Evolutionary conservation across 2,888 invertebrate species (phyloP), one percentile per base, ranked within the genome.

Genomic region (Aphodius sticticus): DNA sequence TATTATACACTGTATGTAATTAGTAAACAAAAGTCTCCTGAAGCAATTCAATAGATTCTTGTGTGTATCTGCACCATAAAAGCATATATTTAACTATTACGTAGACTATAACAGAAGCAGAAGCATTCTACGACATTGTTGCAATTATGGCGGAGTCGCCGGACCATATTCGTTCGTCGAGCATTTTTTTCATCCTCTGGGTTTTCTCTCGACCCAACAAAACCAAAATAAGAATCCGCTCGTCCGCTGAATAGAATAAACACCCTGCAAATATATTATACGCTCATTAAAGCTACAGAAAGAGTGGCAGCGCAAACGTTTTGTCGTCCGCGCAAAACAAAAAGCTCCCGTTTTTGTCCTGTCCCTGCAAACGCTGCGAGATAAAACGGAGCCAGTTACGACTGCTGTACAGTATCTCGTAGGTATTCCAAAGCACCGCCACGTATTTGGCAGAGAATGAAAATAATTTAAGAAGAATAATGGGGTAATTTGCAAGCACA

Each of bases 401-500:
- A 0, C 53, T 12, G 7, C 53, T 53, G 12, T 12, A 53, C 53
- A 53, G 53, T 53, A 53, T 53, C 53, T 53, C 53, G 53, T 53
- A 53, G 53, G 53, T 53, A 53, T 53, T 53, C 53, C 9, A 9
- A 53, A 26, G 26, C 12, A 9, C 53, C 12, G 53, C 53, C 53
- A 12, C 53, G 53, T 70, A 70, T 70, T 70, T 70, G 70, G 70
- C 70, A 26, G 15, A 15, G 70, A 26, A 70, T 74, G 37, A 74
- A 74, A 74, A 74, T 74, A 37, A 35, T 74, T 74, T 37, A n/a
- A 37, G 35, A 37, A 74, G 74, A 74, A 35, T 74, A 74, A 74
- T 74, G 74, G 74, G 36, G 74, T 74, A 74, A 74, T 74, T 74
- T 74, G 74, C 74, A 74, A 74, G 35, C 74, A 35, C 74, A 74